Evolutionary conservation across 2,888 invertebrate species (phyloP).

Genomic region (Tetragonisca angustula): DNA sequence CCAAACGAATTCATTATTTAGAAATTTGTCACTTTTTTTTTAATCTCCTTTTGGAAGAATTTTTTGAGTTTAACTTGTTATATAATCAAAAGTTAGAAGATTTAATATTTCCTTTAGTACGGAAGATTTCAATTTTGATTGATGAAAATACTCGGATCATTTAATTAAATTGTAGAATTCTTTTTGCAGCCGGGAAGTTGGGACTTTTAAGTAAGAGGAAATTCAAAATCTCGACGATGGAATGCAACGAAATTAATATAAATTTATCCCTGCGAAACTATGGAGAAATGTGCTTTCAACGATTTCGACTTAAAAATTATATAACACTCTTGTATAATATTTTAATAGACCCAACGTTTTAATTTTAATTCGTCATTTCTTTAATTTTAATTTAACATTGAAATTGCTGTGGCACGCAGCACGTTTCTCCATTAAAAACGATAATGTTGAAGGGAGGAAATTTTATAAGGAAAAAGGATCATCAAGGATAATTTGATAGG

Average conservation of each 20-base stretch:
- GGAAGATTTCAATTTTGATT: neutral
- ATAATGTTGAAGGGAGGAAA: no score
- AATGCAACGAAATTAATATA: neutral
- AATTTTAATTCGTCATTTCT: no score
- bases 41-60: no score
- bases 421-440: neutral
- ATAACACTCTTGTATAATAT: neutral
- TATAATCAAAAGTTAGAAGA: neutral
- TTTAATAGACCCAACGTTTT: neutral
- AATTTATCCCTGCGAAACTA: neutral
- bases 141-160: neutral
- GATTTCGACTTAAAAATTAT: neutral
- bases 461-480: neutral
- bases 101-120: neutral
- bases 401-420: neutral
- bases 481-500: neutral
- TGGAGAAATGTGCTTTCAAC: neutral
- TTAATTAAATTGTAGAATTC: neutral
- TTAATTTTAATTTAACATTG: no score
- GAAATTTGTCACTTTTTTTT: neutral
- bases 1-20: neutral
- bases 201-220: neutral
- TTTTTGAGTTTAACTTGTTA: no score
- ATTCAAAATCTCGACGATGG: conserved; percentile 24
- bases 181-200: neutral